Conservation (phyloP, 2,888 invertebrate genomes). For the Heliconius charithonia region DNA sequence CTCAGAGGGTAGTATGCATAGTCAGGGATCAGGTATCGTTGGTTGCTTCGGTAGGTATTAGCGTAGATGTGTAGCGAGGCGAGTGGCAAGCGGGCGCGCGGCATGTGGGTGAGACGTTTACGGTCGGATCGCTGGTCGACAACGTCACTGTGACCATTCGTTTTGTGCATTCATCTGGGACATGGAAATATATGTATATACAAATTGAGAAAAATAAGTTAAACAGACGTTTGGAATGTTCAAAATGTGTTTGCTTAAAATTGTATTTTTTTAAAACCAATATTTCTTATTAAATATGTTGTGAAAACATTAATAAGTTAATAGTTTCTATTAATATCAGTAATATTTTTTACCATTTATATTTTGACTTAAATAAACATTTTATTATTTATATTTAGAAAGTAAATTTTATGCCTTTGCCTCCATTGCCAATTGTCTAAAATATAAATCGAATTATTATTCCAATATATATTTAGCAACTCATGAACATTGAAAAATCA, state of each 20-base stretch:
- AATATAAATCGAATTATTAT: too few relatives aligned
- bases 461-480: too few relatives aligned
- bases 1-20: constrained; percentile 51
- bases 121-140: constrained; percentile 81
- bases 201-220: neutral
- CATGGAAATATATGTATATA: constrained; percentile 3
- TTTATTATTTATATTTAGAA: too few relatives aligned
- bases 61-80: constrained; percentile 74
- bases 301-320: too few relatives aligned
- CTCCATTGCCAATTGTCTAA: too few relatives aligned
- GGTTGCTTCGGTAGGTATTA: constrained; percentile 65
- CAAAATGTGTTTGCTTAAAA: neutral
- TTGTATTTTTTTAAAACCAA: neutral
- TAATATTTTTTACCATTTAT: too few relatives aligned
- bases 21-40: constrained; percentile 55
- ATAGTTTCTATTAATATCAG: too few relatives aligned
- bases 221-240: neutral
- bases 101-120: constrained; percentile 83
- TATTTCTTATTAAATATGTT: too few relatives aligned
- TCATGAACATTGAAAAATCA: too few relatives aligned
- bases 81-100: constrained; percentile 78
- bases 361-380: too few relatives aligned
- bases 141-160: constrained; percentile 64
- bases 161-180: constrained; percentile 28
- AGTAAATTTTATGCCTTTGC: too few relatives aligned